Conservation (phyloP, 2,113 vertebrate genomes). For the Pluvialis apricaria region DNA sequence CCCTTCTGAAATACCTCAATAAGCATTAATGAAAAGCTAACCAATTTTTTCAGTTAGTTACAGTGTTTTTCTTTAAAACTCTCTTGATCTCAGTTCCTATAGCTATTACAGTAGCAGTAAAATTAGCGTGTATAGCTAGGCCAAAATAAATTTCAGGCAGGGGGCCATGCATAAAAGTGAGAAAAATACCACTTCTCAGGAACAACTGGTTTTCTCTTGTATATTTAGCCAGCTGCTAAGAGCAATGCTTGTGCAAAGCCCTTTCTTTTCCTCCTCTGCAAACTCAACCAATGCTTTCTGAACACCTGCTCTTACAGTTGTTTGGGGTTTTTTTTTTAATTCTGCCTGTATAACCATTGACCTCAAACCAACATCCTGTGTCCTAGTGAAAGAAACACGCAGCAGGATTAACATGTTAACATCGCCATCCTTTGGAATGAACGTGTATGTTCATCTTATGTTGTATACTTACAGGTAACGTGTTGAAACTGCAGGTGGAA, state of each 20-base stretch:
- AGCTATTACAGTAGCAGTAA: neutral
- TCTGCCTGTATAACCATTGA: slow-evolving; percentile 15
- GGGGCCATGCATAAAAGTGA: neutral
- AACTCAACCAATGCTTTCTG: neutral
- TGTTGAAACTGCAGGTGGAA: neutral
- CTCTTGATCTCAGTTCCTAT: neutral
- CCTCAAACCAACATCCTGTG: slow-evolving; percentile 50
- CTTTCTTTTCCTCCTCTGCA: slow-evolving; percentile 5
- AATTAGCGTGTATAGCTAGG: neutral
- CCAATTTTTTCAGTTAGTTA: neutral
- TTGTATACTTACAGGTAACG: neutral
- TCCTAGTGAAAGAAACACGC: neutral
- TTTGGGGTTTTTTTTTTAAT: neutral
- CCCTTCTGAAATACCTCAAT: neutral
- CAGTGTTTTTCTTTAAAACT: neutral
- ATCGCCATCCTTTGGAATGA: slow-evolving; percentile 13
- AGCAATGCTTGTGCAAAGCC: neutral
- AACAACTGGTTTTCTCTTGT: neutral
- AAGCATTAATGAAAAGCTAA: neutral
- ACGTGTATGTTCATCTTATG: neutral
- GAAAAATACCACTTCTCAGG: neutral
- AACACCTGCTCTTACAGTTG: slow-evolving; percentile 47
- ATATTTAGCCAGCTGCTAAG: neutral
- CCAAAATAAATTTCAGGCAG: neutral
- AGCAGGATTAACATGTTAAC: neutral